Evolutionary conservation across 2,113 vertebrate species (phyloP).

Genomic region (Lanius collurio): DNA sequence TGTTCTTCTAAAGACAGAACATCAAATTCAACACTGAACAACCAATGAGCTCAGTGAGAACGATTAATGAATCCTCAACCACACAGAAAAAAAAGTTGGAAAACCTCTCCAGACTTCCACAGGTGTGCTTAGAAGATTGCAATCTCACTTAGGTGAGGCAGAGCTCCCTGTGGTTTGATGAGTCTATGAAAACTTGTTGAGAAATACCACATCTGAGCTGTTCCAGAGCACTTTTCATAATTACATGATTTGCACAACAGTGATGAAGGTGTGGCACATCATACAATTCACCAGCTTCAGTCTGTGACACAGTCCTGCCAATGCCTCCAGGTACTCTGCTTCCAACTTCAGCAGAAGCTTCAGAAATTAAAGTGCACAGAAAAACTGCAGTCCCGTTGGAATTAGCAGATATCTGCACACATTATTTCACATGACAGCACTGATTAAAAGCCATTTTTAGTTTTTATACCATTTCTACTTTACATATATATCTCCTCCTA

Average conservation of each 20-base stretch:
- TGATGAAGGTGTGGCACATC: neutral
- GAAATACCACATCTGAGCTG: constrained; percentile 40
- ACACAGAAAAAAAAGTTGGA: neutral
- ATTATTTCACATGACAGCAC: neutral
- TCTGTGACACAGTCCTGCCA: neutral
- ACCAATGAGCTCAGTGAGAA: neutral
- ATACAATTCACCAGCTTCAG: neutral
- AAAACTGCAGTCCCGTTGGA: neutral
- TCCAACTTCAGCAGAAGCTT: neutral
- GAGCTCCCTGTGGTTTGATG: neutral
- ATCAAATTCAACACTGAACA: neutral
- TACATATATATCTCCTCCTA: neutral
- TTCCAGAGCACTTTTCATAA: neutral
- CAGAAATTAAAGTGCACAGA: neutral
- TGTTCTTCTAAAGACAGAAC: neutral
- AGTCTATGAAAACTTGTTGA: neutral
- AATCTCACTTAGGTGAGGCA: neutral
- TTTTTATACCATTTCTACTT: neutral
- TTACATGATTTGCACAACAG: constrained; percentile 8
- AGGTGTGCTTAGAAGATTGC: neutral
- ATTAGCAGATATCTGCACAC: neutral
- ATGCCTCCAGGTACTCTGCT: neutral
- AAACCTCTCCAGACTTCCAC: neutral
- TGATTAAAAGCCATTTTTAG: neutral
- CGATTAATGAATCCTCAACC: neutral